Base-by-base conservation (phyloP, 2,797 vertebrate species). In the Astyanax mexicanus region DNA sequence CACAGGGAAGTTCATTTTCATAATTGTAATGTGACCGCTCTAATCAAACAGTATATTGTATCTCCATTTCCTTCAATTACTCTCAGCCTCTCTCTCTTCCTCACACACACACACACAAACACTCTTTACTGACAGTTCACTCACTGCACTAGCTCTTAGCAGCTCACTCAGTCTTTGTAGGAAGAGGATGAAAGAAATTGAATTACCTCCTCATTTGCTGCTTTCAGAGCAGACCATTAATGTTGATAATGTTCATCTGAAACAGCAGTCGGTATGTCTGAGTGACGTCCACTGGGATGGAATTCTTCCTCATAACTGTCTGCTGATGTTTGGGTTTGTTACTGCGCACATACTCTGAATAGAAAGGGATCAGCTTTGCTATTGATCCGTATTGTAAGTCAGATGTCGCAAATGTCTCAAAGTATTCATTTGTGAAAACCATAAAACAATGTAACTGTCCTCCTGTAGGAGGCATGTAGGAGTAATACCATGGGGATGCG, bases 101-200 rank as follows among this genome's bases (percentile, higher is more conserved):
- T 5, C 29, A 2, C 29, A 0, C 19, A 4, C 25, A 11, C 25
- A 29, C 25, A 29, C 52, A 27, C 13, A 15, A n/a, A n/a, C n/a
- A n/a, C n/a, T n/a, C n/a, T n/a, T n/a, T n/a, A 6, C 52, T 17
- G 6, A 55, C 23, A 52, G 11, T 21, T 52, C 21, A 25, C 49
- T 52, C 25, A 4, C 52, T 55, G 52, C 4, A 27, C 52, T 55
- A 55, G 10, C 49, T 52, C 49, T 52, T 52, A 52, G 49, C 49
- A 52, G 55, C n/a, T 45, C 40, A 21, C 4, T 11, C 42, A 23
- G 12, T 62, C 19, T 61, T 72, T 5, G 13, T 47, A 6, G 15
- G 54, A 37, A 12, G 32, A 55, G 38, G 51, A 17, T 72, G 9
- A n/a, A 51, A 37, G 13, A 15, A 55, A 55, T 55, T 55, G 52